These are phyloP conservation scores for Cetonia aurata DNA, from an alignment of 2,888 invertebrate genomes.

Conservation along the genomic window DNA sequence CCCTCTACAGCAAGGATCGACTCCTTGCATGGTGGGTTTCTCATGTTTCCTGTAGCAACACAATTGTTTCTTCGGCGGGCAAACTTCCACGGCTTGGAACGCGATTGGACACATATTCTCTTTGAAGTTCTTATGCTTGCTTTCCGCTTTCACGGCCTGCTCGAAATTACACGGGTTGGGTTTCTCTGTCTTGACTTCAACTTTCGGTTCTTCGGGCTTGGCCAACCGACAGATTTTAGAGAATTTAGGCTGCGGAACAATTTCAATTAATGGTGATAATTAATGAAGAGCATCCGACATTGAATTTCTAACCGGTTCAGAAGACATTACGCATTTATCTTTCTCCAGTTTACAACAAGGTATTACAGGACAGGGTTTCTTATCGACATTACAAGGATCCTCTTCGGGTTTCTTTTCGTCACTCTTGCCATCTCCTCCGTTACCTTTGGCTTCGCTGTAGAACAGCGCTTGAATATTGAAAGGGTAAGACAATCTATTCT, in stretches of 20 bases:
- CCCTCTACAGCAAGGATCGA: slow-evolving; percentile 6
- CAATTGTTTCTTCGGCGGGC: slow-evolving; percentile 27
- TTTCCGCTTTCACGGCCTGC: slow-evolving; percentile 4
- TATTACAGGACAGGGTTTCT: not conserved
- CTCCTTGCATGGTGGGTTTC: not conserved
- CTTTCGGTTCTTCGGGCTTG: not conserved
- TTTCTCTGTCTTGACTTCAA: slow-evolving; percentile 8
- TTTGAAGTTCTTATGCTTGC: not conserved
- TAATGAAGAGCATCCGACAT: not conserved
- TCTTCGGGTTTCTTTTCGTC: not conserved
- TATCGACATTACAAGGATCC: not conserved
- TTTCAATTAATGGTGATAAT: too few relatives aligned
- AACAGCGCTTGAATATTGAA: not conserved
- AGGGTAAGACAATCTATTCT: not conserved
- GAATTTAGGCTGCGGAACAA: not conserved
- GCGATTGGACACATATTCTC: not conserved
- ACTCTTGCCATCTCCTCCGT: not conserved
- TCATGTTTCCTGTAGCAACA: slow-evolving; percentile 22
- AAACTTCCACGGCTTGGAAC: not conserved
- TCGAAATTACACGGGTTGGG: slow-evolving; percentile 20
- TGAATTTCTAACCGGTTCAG: not conserved
- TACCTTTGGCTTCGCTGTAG: not conserved
- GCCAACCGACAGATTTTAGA: not conserved
- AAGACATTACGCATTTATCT: slow-evolving; percentile 3
- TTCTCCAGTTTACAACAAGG: slow-evolving; percentile 22